Percentiles rank a stretch among this genome's conserved stretches.
phyloP scores from a whole-genome alignment of 2,797 vertebrate genomes.

The Tragopan temminckii region DNA sequence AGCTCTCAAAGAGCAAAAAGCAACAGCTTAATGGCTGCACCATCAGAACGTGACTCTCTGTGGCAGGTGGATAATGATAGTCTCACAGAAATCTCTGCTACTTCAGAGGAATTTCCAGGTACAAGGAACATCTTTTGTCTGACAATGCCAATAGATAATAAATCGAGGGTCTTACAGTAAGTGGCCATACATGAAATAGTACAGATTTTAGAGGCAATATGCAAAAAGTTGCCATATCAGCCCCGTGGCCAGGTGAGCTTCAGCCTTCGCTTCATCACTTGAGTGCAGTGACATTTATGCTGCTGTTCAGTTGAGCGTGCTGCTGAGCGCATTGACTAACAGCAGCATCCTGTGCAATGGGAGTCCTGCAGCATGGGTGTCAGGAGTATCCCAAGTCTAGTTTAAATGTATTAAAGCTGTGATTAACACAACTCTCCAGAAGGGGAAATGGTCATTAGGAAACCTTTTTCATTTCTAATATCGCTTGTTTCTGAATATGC shows the following conservation, averaged over 20 bases:
- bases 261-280: not conserved
- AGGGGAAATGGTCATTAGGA: not conserved
- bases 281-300: not conserved
- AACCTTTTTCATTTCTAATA: not conserved
- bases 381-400: not conserved
- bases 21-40: not conserved
- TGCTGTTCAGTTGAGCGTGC: not conserved
- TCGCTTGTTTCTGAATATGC: not conserved
- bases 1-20: not conserved
- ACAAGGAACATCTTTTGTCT: not conserved
- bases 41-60: not conserved
- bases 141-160: not conserved
- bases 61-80: not conserved
- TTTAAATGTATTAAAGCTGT: not conserved
- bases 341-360: fast-evolving
- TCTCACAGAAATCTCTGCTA: not conserved
- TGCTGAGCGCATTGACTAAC: not conserved
- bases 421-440: not conserved
- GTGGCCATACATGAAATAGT: fast-evolving
- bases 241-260: not conserved
- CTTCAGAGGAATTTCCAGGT: not conserved
- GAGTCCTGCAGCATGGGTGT: not conserved
- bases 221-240: not conserved
- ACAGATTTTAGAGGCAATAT: not conserved
- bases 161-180: not conserved